A percentile compares a stretch with the other conserved stretches of the same genome.
These are phyloP conservation scores for Ellobius talpinus DNA, from an alignment of 2,113 vertebrate species.

Conservation along the genomic window DNA sequence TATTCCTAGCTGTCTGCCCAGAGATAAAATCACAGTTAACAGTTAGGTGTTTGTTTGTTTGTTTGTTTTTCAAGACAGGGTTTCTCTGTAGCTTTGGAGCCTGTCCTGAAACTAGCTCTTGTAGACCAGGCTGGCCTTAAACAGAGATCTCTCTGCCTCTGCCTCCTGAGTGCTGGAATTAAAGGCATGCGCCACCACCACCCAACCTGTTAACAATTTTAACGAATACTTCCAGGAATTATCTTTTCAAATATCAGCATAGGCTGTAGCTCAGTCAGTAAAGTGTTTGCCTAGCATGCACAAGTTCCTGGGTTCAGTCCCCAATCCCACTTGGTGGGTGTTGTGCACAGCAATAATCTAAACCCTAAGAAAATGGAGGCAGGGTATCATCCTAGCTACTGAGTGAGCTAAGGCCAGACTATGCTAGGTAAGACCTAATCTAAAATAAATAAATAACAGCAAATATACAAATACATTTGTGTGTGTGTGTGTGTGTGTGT, in stretches of 20 bases:
- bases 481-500: not conserved
- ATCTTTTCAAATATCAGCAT: not conserved
- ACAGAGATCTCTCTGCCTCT: too few relatives aligned
- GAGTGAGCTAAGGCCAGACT: not conserved
- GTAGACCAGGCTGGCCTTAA: too few relatives aligned
- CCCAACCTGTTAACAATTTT: not conserved
- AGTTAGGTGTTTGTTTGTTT: too few relatives aligned
- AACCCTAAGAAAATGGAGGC: not conserved
- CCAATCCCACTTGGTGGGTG: not conserved
- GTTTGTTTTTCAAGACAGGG: too few relatives aligned
- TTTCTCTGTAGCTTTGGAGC: too few relatives aligned
- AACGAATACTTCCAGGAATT: constrained; percentile 23
- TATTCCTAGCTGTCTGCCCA: not conserved
- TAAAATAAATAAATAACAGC: not conserved
- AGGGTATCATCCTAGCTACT: not conserved
- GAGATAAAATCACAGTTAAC: constrained; percentile 14
- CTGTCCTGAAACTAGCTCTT: too few relatives aligned
- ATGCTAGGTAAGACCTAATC: not conserved
- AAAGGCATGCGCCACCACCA: too few relatives aligned
- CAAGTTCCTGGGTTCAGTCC: not conserved
- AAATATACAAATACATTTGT: not conserved
- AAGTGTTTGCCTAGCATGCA: not conserved
- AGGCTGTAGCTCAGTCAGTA: not conserved
- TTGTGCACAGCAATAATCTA: not conserved
- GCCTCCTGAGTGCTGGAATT: too few relatives aligned